Evolutionary conservation across 2,113 vertebrate genomes (phyloP).

Genomic region (Budorcas taxicolor): DNA sequence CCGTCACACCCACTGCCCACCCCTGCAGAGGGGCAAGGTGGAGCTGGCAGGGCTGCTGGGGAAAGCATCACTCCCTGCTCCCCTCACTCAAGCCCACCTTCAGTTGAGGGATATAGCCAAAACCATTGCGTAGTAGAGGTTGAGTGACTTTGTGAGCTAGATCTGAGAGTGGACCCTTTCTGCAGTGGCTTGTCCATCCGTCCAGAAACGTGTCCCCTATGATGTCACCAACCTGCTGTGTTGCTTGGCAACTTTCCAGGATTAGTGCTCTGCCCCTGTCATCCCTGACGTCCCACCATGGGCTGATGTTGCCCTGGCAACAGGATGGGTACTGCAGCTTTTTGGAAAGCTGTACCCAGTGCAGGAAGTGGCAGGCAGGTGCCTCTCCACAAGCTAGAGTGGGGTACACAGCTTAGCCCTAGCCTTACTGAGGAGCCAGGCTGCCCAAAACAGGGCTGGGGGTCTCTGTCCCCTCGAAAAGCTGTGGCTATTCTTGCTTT

Average conservation of each 20-base stretch:
- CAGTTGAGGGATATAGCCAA: background rate
- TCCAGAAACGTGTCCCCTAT: background rate
- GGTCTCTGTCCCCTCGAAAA: background rate
- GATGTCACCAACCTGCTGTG: background rate
- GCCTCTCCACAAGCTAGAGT: background rate
- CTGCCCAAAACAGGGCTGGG: background rate
- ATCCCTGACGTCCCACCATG: constrained; percentile 40
- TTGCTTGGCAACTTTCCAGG: constrained; percentile 51
- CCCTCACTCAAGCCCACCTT: background rate
- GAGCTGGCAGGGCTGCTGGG: background rate
- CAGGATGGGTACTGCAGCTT: constrained; percentile 22
- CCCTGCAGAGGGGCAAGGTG: background rate
- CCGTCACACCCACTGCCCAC: background rate
- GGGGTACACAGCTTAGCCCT: background rate
- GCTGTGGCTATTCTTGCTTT: background rate
- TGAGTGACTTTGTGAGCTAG: background rate
- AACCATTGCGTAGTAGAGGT: background rate
- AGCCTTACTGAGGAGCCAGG: background rate
- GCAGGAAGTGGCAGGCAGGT: background rate
- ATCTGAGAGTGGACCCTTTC: background rate
- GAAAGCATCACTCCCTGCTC: background rate
- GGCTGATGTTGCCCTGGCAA: constrained; percentile 57
- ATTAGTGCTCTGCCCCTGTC: constrained; percentile 40
- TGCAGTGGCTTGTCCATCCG: background rate
- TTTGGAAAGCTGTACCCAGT: constrained; percentile 43